These are phyloP conservation scores for Drosophila monieri DNA, from an alignment of 2,888 invertebrate species.

Conservation along the genomic window DNA sequence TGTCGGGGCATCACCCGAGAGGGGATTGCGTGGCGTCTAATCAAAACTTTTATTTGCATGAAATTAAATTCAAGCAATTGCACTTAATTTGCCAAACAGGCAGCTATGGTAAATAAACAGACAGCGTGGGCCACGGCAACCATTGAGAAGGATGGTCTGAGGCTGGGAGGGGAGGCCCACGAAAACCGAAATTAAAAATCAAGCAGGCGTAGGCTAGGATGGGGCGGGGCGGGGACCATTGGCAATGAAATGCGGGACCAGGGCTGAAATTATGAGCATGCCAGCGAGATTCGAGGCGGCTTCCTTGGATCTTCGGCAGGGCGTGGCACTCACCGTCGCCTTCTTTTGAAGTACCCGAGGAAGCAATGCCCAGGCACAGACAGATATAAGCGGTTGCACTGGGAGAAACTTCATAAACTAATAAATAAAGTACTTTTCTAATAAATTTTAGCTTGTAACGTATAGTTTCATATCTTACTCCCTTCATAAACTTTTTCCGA, in stretches of 20 bases:
- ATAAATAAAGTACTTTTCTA: not conserved
- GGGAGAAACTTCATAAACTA: not conserved
- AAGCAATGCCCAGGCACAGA: slow-evolving; percentile 26
- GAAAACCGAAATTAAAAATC: slow-evolving; percentile 76
- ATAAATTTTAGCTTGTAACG: too few species aligned
- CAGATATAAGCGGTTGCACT: slow-evolving; percentile 23
- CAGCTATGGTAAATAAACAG: slow-evolving; percentile 74
- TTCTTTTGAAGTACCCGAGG: slow-evolving; percentile 71
- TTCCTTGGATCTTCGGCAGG: slow-evolving; percentile 36
- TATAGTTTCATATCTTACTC: not conserved
- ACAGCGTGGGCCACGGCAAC: slow-evolving; percentile 33
- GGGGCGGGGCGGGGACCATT: not conserved
- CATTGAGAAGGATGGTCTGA: slow-evolving; percentile 6
- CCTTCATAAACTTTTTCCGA: not conserved
- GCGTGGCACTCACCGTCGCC: slow-evolving; percentile 63
- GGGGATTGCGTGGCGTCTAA: slow-evolving; percentile 62
- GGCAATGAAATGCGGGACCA: slow-evolving; percentile 39
- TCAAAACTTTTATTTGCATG: slow-evolving; percentile 83
- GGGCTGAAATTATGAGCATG: slow-evolving; percentile 67
- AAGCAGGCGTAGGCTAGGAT: slow-evolving; percentile 57
- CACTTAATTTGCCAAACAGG: slow-evolving; percentile 81
- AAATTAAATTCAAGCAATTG: slow-evolving; percentile 83
- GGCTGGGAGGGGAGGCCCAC: slow-evolving; percentile 14
- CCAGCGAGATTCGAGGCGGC: slow-evolving; percentile 62
- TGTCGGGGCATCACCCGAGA: slow-evolving; percentile 24